Evolutionary conservation across 64 coral and sea anemone species (phyloP).

Genomic region (Actinia equina): DNA sequence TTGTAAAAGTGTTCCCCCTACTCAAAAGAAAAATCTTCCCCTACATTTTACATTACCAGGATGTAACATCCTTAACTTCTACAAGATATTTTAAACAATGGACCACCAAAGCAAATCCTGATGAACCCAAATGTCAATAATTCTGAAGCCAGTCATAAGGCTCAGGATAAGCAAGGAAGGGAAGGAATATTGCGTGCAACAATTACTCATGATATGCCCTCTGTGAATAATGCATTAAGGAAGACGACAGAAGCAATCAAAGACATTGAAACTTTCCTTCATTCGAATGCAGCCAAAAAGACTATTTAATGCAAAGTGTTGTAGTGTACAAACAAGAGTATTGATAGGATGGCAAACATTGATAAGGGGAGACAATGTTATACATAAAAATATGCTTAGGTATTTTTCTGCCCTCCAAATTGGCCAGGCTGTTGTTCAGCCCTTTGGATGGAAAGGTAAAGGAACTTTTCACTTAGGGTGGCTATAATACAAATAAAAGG

Average conservation of each 20-base stretch:
- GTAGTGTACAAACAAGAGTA: too few species aligned
- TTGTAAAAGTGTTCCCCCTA: too few species aligned
- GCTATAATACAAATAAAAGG: too few species aligned
- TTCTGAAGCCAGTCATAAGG: background rate
- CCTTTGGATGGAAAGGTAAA: too few species aligned
- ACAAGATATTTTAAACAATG: background rate
- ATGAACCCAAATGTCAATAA: slow-evolving; percentile 6
- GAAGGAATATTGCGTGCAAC: background rate
- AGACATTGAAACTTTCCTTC: slow-evolving; percentile 56
- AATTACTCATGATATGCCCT: background rate
- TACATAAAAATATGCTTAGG: too few species aligned
- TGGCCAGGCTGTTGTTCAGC: too few species aligned
- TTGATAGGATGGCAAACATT: too few species aligned
- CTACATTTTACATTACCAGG: background rate
- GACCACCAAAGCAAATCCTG: background rate
- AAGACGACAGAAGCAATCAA: slow-evolving; percentile 60
- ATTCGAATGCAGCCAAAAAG: background rate
- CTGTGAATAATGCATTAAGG: slow-evolving; percentile 31
- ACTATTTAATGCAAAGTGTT: background rate
- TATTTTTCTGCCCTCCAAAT: too few species aligned
- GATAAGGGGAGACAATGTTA: too few species aligned
- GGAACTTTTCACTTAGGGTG: too few species aligned
- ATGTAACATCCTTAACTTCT: background rate
- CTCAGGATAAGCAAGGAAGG: background rate
- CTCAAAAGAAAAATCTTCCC: too few species aligned